Conservation (phyloP, 2,113 vertebrate genomes). For the Centropristis striata region DNA sequence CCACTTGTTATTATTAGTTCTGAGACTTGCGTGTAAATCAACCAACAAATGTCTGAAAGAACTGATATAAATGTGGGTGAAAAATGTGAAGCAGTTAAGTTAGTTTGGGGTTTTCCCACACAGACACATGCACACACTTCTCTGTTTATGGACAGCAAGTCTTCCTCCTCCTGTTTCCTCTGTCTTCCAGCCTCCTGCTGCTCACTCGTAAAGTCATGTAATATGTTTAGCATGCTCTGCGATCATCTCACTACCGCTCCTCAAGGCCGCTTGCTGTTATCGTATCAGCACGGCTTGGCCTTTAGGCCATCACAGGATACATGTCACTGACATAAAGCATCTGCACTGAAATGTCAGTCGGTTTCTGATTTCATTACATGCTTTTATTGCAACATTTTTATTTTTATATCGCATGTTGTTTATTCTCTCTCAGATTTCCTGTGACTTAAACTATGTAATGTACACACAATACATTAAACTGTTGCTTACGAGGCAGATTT, state of each 20-base stretch:
- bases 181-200: constrained; percentile 63
- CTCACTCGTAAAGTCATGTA: constrained; percentile 77
- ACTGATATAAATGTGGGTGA: not conserved
- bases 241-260: constrained; percentile 44
- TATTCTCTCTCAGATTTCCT: constrained; percentile 8
- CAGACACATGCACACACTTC: constrained; percentile 25
- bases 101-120: not conserved
- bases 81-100: not conserved
- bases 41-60: not conserved
- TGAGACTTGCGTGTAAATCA: constrained; percentile 1
- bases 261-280: constrained; percentile 74
- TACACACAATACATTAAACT: not conserved
- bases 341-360: constrained; percentile 30
- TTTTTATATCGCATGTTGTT: constrained; percentile 16
- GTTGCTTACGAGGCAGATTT: not conserved
- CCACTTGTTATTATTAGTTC: not conserved
- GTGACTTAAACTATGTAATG: not conserved
- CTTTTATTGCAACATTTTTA: constrained; percentile 48
- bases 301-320: constrained; percentile 43
- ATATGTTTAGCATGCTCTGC: constrained; percentile 81
- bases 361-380: constrained; percentile 58
- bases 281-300: constrained; percentile 44
- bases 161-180: constrained; percentile 70
- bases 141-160: constrained; percentile 58
- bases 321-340: constrained; percentile 39